Percentiles rank a stretch among this genome's conserved stretches.
phyloP scores from a whole-genome alignment of 2,888 invertebrate species.

The Spicauda simplicius region DNA sequence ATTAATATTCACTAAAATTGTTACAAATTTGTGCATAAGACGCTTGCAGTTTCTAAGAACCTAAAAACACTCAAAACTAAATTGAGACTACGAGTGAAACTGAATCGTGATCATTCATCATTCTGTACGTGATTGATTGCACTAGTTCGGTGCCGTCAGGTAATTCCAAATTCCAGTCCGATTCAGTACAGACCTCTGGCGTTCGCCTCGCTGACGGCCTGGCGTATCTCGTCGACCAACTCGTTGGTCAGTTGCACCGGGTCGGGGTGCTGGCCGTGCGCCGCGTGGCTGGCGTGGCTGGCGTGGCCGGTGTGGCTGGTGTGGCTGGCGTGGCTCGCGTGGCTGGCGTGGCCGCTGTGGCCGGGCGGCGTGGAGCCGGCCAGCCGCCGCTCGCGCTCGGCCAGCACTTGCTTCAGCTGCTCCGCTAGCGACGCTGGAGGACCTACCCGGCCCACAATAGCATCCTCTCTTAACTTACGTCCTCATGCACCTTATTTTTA shows the following conservation, averaged over 20 bases:
- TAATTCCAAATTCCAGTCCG: constrained; percentile 15
- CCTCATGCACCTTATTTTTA: neutral
- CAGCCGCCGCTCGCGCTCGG: constrained; percentile 92
- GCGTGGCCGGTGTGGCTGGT: constrained; percentile 24
- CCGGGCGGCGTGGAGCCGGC: constrained; percentile 64
- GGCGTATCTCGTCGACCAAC: constrained; percentile 93
- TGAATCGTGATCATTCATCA: neutral
- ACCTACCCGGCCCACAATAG: constrained; percentile 61
- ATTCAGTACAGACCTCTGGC: constrained; percentile 87
- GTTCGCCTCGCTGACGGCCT: constrained; percentile 95
- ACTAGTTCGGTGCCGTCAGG: constrained; percentile 1
- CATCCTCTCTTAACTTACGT: constrained; percentile 4
- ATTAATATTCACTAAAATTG: too few species aligned
- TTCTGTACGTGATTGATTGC: neutral
- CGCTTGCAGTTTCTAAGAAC: too few species aligned
- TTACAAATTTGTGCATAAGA: too few species aligned
- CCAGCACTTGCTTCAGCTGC: constrained; percentile 93
- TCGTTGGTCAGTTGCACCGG: constrained; percentile 91
- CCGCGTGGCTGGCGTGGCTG: constrained; percentile 27
- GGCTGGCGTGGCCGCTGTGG: constrained; percentile 38
- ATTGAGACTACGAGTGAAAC: neutral
- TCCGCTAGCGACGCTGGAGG: constrained; percentile 93
- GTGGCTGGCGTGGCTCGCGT: constrained; percentile 41
- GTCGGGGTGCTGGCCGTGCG: constrained; percentile 72
- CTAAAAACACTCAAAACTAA: neutral